A percentile compares a stretch with the other conserved stretches of the same genome.
Evolutionary conservation across 2,113 vertebrate species (phyloP).

Genomic region (Siniperca knerii): DNA sequence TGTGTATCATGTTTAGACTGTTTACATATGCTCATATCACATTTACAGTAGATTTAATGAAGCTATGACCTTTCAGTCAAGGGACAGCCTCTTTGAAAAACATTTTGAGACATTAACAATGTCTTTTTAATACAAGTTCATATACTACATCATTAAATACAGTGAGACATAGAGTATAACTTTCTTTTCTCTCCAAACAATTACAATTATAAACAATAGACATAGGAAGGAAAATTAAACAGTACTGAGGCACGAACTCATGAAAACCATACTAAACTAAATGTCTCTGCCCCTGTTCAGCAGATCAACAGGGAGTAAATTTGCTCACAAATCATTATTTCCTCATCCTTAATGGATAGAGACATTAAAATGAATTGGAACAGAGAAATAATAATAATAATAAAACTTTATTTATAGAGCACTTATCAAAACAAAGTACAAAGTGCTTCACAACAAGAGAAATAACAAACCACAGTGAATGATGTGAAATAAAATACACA

Average conservation of each 20-base stretch:
- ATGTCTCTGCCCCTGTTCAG: not conserved
- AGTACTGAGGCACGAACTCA: not conserved
- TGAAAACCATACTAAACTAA: not conserved
- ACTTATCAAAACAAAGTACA: too few species aligned
- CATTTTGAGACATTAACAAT: not conserved
- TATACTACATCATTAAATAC: not conserved
- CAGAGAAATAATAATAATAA: not conserved
- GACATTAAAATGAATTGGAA: slow-evolving; percentile 50
- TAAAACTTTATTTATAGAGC: too few species aligned
- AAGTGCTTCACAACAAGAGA: too few species aligned
- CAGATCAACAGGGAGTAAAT: not conserved
- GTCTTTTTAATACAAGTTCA: not conserved
- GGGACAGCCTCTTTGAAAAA: not conserved
- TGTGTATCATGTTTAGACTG: not conserved
- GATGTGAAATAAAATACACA: too few species aligned
- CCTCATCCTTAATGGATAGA: slow-evolving; percentile 42
- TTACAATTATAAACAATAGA: not conserved
- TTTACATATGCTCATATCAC: slow-evolving; percentile 6
- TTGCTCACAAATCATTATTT: slow-evolving; percentile 9
- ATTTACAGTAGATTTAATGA: not conserved
- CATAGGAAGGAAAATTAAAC: not conserved
- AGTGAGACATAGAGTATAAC: not conserved
- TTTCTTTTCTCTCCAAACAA: not conserved
- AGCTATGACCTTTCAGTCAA: too few species aligned
- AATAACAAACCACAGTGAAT: too few species aligned